A percentile compares a stretch with the other conserved stretches of the same genome.
Evolutionary conservation across 92 coral and sea anemone species (phyloP).

Genomic region (Heliopora coerulea): DNA sequence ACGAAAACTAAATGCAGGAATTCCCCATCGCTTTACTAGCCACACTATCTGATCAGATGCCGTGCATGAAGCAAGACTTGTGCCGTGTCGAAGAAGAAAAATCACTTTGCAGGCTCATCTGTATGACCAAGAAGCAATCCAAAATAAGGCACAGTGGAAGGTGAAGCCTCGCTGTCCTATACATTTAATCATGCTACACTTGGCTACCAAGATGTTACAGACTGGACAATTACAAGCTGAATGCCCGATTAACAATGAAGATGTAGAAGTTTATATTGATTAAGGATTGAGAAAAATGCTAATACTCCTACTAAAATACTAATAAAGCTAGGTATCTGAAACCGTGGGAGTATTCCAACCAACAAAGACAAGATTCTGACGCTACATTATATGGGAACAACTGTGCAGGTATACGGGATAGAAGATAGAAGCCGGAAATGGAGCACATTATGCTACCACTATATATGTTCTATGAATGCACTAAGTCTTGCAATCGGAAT

Average conservation of each 20-base stretch:
- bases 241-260: slow-evolving; percentile 4
- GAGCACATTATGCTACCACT: slow-evolving; percentile 34
- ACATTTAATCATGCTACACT: not conserved
- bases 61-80: slow-evolving; percentile 21
- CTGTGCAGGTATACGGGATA: slow-evolving; percentile 29
- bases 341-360: not conserved
- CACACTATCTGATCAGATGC: not conserved
- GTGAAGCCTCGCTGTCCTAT: not conserved
- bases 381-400: not conserved
- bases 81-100: slow-evolving; percentile 5
- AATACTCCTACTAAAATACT: not conserved
- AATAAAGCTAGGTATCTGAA: too few species aligned
- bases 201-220: not conserved
- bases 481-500: too few species aligned
- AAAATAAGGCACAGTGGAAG: not conserved
- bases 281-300: slow-evolving; percentile 12
- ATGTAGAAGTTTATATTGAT: slow-evolving; percentile 3
- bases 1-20: slow-evolving; percentile 8
- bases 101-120: slow-evolving; percentile 26
- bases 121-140: not conserved
- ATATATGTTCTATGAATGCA: too few species aligned
- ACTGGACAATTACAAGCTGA: not conserved
- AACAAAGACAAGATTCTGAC: slow-evolving; percentile 20
- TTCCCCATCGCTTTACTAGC: slow-evolving; percentile 20
- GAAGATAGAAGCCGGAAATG: slow-evolving; percentile 41